A percentile compares a stretch with the other conserved stretches of the same genome.
Conservation (phyloP, 2,888 invertebrate species). For the Dryomyza anilis region DNA sequence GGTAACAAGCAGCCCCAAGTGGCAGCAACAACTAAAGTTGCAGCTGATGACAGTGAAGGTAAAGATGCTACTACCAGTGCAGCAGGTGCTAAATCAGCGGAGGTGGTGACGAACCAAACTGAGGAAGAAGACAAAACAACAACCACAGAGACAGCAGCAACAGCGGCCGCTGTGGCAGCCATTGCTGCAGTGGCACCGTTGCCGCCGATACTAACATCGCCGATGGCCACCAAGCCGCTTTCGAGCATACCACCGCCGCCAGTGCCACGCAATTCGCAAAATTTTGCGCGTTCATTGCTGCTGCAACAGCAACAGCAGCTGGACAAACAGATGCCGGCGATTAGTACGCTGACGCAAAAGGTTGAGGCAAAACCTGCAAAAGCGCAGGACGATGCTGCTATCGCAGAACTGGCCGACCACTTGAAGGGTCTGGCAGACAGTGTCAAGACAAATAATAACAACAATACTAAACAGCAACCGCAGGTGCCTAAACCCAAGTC, state of each 20-base stretch:
- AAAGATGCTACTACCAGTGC: too few relatives aligned
- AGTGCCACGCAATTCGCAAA: constrained; percentile 68
- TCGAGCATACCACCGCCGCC: constrained; percentile 70
- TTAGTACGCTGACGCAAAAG: constrained; percentile 52
- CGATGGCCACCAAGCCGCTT: constrained; percentile 64
- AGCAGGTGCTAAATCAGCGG: neutral
- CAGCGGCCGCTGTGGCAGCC: constrained; percentile 20
- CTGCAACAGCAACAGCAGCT: constrained; percentile 44
- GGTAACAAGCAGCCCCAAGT: constrained; percentile 23
- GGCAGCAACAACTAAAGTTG: constrained; percentile 24
- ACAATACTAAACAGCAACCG: neutral
- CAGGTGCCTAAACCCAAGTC: constrained; percentile 33
- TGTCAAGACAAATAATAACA: constrained; percentile 42
- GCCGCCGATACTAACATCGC: constrained; percentile 60
- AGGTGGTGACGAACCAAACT: too few relatives aligned
- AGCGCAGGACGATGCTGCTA: constrained; percentile 39
- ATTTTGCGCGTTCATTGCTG: constrained; percentile 48
- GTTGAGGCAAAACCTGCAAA: constrained; percentile 43
- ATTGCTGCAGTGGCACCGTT: constrained; percentile 39
- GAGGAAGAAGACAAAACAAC: constrained; percentile 6
- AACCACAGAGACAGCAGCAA: constrained; percentile 20
- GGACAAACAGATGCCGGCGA: constrained; percentile 39
- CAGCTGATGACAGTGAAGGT: constrained; percentile 28
- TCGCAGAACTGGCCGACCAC: constrained; percentile 54
- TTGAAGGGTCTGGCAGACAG: constrained; percentile 56